Evolutionary conservation across 2,797 vertebrate genomes (phyloP), one percentile per base, ranked within the genome.

Genomic region (Lacerta viridis): DNA sequence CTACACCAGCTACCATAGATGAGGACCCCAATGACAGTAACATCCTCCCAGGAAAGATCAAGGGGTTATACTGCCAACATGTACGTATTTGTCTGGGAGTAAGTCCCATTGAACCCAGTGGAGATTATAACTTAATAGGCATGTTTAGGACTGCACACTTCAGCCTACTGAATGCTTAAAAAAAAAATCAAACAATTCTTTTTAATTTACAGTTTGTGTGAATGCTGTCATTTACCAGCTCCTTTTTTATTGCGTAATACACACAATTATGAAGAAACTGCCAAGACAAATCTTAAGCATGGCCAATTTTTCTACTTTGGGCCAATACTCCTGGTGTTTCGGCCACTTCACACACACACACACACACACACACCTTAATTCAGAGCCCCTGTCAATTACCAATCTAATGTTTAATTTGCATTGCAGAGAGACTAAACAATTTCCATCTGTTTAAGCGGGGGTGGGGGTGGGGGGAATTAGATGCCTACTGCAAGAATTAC

Each of bases 401-500:
- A 55, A 83, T 75, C 23, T 76, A 87, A 61, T 64, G 8, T 76
- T 87, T 72, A 77, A 93, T 74, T 83, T 86, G 88, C 43, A 39
- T 20, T 85, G 25, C 29, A 68, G 86, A 29, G 85, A 79, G 74
- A 61, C 20, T 71, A 75, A 55, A 74, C 66, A 74, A 36, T 78
- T 89, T 80, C 89, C 72, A 50, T 88, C 89, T 88, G 76, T 86
- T 89, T 18, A n/a, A 69, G 80, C 50, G 83, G 88, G 59, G 15
- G 27, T 1, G 43, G 41, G 41, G 41, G 50, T 55, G 13, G 50
- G 46, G 46, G 50, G 50, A 55, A 55, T 69, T 84, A 61, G 80
- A 25, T 8, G 80, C 84, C 88, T 59, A 50, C 4, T 82, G 72
- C 85, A 84, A 92, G 93, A 91, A 71, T 64, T 89, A 81, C 61